Evolutionary conservation across 2,113 vertebrate species (phyloP), one percentile per base, ranked within the genome.

Genomic region (Rhegmatorhina hoffmannsi): DNA sequence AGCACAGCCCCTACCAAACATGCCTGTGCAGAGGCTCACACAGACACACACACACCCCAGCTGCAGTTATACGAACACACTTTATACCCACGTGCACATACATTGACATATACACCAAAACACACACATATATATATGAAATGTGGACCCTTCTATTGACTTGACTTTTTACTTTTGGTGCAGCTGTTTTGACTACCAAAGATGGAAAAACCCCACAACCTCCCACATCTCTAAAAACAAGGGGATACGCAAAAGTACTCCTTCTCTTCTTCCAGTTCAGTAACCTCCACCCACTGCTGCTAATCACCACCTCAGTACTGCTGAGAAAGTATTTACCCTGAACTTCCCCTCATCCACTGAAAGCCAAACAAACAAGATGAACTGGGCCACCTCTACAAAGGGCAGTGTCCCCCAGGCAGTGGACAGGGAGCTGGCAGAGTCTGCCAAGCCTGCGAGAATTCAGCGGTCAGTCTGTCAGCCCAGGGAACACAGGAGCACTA

Each of bases 11-110:
- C 50, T 53, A 12, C 43, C 59, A 33, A 6, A 15, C 9, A 9
- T 13, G 33, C 36, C 17, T 21, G 14, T 4, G 4, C 0, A 0
- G 56, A 82, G 44, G 43, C 36, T 12, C 40, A 40, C 40, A 40
- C 40, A 40, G 11, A 40, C 40, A 33, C 4, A 60, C 21, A n/a
- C 1, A n/a, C 1, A 1, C 7, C n/a, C 2, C 73, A 84, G 36
- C 3, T 74, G 55, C 55, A 80, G 21, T 2, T 56, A 40, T 17
- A 38, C 3, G n/a, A 82, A 43, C 17, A 34, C 0, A 0, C 21
- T 44, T 49, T 29, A 80, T 62, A 47, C 12, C 43, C 23, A 15
- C 2, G 33, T 25, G 69, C 38, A 67, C 36, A 13, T 23, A 34
- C 18, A 53, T 16, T 20, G 20, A 53, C 7, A 11, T 15, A 73